Evolutionary conservation across 2,888 invertebrate species (phyloP), one percentile per base, ranked within the genome.

Genomic region (Xylocampa areola): DNA sequence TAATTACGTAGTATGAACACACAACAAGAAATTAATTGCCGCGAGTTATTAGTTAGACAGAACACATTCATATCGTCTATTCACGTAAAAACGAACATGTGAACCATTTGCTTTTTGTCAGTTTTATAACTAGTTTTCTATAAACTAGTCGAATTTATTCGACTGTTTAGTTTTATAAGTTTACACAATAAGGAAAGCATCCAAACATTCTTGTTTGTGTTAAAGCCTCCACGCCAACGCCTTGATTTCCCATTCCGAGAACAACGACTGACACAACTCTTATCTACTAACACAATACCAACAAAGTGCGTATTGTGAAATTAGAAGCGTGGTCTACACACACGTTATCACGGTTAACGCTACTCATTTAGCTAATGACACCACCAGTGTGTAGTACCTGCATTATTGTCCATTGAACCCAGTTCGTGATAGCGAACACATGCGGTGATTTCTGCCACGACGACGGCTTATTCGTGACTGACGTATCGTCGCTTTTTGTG

Each of bases 401-500:
- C 67, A 76, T 76, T 74, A 81, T 66, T 81, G 82, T 78, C 62
- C 82, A 69, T 81, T 85, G 84, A 85, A 83, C 82, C 68, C 78
- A 33, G 50, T 69, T 70, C 66, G 80, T 80, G 78, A 80, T 78
- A 73, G 74, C 47, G 51, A 66, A 64, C 68, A 73, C 70, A 52
- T 41, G 71, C 66, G 70, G 69, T 77, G 75, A 76, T 77, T 77
- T 79, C 50, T 68, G 69, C 59, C 45, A 48, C 67, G 48, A 66
- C 61, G 55, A 52, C 74, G 65, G 59, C 57, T 73, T n/a, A n/a
- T 68, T 79, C 83, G 83, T 84, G 83, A 82, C 80, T 73, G 70
- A 78, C 62, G 66, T 53, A 44, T 58, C 50, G 48, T 49, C 62
- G 58, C 54, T 81, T 82, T 80, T 79, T 83, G 73, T 72, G 63